A percentile compares a stretch with the other conserved stretches of the same genome.
These are phyloP conservation scores for Ceratoteleas bidentatus DNA, from an alignment of 1,140 invertebrate species.

Conservation along the genomic window DNA sequence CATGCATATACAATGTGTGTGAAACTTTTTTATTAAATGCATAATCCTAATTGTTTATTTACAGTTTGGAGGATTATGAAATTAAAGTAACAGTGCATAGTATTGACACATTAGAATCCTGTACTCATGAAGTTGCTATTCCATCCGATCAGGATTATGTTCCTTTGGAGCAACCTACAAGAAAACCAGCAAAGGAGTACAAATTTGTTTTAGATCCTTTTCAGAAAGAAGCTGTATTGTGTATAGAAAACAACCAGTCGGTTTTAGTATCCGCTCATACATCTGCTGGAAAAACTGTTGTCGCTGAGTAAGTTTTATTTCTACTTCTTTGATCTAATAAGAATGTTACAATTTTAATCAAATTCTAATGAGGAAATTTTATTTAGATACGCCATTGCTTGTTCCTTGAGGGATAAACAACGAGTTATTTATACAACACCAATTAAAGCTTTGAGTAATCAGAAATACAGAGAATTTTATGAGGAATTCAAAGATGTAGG, in stretches of 20 bases:
- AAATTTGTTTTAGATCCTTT: conserved; percentile 98
- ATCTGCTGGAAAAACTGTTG: conserved; percentile 94
- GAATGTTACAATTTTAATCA: background rate
- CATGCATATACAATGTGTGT: no score
- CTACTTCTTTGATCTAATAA: no score
- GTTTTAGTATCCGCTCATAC: conserved; percentile 99
- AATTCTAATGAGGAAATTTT: conserved; percentile 3
- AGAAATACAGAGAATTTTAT: conserved; percentile 99
- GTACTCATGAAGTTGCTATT: conserved; percentile 95
- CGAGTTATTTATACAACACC: conserved; percentile 99
- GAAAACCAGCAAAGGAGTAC: conserved; percentile 88
- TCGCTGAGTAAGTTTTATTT: conserved; percentile 91
- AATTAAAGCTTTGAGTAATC: conserved; percentile 99
- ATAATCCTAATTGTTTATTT: no score
- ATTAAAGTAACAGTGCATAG: conserved; percentile 91
- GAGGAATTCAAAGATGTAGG: conserved; percentile 99
- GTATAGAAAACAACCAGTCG: conserved; percentile 98
- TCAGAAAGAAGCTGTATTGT: conserved; percentile 98
- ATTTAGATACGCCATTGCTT: conserved; percentile 87
- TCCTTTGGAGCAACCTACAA: conserved; percentile 83
- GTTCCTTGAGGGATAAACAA: conserved; percentile 86
- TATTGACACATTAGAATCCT: conserved; percentile 93
- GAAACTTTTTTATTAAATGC: no score
- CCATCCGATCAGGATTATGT: conserved; percentile 92
- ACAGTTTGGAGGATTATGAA: conserved; percentile 83